These are phyloP conservation scores for Leucoma salicis DNA, from an alignment of 2,888 invertebrate species.

Conservation along the genomic window DNA sequence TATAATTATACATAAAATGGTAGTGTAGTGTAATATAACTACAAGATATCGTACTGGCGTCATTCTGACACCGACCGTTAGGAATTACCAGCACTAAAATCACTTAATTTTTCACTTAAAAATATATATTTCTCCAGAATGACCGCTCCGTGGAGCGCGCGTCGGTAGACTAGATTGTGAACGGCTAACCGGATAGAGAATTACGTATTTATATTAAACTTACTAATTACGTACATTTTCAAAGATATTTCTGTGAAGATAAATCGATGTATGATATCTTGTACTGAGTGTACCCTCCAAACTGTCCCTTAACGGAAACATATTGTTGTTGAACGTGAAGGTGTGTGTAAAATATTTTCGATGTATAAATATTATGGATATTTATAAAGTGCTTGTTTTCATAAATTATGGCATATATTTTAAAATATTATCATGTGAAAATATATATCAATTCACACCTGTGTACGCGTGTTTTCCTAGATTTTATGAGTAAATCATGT, in stretches of 20 bases:
- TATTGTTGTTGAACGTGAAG: slow-evolving; percentile 3
- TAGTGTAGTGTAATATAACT: slow-evolving; percentile 44
- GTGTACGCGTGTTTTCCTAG: no score
- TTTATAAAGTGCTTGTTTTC: background rate
- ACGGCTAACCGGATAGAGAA: slow-evolving; percentile 33
- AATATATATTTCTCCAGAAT: slow-evolving; percentile 46
- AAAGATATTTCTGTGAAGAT: slow-evolving; percentile 49
- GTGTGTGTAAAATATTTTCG: background rate
- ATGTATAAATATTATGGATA: background rate
- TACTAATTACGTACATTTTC: slow-evolving; percentile 63
- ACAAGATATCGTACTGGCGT: slow-evolving; percentile 56
- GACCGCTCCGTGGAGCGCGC: slow-evolving; percentile 60
- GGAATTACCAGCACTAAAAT: slow-evolving; percentile 52
- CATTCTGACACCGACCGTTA: slow-evolving; percentile 71
- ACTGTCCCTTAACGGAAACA: slow-evolving; percentile 7
- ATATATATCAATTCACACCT: slow-evolving; percentile 4
- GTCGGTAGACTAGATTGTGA: slow-evolving; percentile 53
- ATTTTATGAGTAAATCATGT: no score
- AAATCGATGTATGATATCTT: slow-evolving; percentile 38
- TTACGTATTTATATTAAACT: slow-evolving; percentile 64
- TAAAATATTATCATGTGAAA: slow-evolving; percentile 4
- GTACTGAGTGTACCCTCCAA: slow-evolving; percentile 24
- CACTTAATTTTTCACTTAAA: slow-evolving; percentile 66
- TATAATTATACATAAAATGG: slow-evolving; percentile 22
- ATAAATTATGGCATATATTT: slow-evolving; percentile 3